Conservation (phyloP, 2,797 vertebrate genomes). For the Periophthalmus magnuspinnatus region DNA sequence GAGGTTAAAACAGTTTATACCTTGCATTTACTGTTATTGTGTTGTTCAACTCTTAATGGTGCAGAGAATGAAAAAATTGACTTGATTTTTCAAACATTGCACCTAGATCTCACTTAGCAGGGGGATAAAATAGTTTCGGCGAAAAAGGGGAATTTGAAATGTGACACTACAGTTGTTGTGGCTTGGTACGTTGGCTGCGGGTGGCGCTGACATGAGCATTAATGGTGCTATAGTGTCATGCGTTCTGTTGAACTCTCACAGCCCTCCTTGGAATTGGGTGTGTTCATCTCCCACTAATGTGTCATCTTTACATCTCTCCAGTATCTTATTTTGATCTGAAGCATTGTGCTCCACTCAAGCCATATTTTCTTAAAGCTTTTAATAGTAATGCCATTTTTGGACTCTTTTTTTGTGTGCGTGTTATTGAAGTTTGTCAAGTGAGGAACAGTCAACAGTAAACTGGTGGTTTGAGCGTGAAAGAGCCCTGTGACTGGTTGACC, state of each 20-base stretch:
- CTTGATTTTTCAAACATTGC: neutral
- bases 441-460: conserved; percentile 40
- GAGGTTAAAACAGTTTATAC: no score
- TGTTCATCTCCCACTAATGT: conserved; percentile 66
- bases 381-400: conserved; percentile 34
- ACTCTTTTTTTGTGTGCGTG: conserved; percentile 17
- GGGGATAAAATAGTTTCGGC: neutral
- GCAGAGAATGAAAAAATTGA: neutral
- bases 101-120: neutral
- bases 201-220: conserved; percentile 44
- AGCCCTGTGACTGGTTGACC: conserved; percentile 44
- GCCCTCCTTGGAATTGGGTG: conserved; percentile 68
- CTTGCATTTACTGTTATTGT: neutral
- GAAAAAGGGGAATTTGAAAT: conserved; percentile 7
- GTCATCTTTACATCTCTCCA: conserved; percentile 65
- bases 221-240: conserved; percentile 47
- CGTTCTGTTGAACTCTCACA: conserved; percentile 52
- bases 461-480: conserved; percentile 50
- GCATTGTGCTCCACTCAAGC: conserved; percentile 24
- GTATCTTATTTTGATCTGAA: conserved; percentile 59
- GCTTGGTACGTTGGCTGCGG: conserved; percentile 27
- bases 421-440: conserved; percentile 47
- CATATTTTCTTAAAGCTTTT: conserved; percentile 26
- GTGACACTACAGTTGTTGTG: conserved; percentile 18
- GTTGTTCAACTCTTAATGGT: neutral